phyloP scores from a whole-genome alignment of 2,797 vertebrate genomes.

The Sebastes iracundus region DNA sequence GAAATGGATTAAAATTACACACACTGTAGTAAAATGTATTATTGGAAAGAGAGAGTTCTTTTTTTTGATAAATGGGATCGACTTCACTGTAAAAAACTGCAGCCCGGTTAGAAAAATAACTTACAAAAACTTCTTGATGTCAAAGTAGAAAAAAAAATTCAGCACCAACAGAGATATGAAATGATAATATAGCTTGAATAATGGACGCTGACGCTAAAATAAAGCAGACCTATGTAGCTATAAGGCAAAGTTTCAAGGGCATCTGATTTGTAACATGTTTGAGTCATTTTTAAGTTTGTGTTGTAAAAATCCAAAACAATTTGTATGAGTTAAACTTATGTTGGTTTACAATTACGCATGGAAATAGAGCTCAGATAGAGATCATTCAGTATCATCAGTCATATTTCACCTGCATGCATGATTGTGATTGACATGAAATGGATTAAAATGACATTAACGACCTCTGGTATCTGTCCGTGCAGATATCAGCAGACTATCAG shows the following conservation, averaged over 20 bases:
- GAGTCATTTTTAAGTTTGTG: background rate
- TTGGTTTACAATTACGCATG: background rate
- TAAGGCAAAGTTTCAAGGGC: no score
- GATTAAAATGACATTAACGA: slow-evolving; percentile 57
- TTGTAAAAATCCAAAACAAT: background rate
- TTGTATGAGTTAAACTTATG: background rate
- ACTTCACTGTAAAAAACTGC: slow-evolving; percentile 60
- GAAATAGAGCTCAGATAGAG: background rate
- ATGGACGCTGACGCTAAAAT: background rate
- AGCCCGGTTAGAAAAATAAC: slow-evolving; percentile 60
- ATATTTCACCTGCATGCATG: slow-evolving; percentile 33
- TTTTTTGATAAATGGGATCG: slow-evolving; percentile 59
- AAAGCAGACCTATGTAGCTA: background rate
- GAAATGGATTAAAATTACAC: background rate
- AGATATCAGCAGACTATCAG: slow-evolving; percentile 57
- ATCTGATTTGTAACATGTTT: no score
- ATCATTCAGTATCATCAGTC: background rate
- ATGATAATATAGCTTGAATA: no score
- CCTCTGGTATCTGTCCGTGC: slow-evolving; percentile 24
- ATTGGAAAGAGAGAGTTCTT: slow-evolving; percentile 50
- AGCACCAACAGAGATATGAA: background rate
- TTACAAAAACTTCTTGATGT: background rate
- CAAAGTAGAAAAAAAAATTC: background rate
- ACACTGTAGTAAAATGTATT: slow-evolving; percentile 34
- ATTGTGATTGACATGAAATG: slow-evolving; percentile 16